These are phyloP conservation scores for Ifrita kowaldi DNA, from an alignment of 2,113 vertebrate species.

Conservation along the genomic window DNA sequence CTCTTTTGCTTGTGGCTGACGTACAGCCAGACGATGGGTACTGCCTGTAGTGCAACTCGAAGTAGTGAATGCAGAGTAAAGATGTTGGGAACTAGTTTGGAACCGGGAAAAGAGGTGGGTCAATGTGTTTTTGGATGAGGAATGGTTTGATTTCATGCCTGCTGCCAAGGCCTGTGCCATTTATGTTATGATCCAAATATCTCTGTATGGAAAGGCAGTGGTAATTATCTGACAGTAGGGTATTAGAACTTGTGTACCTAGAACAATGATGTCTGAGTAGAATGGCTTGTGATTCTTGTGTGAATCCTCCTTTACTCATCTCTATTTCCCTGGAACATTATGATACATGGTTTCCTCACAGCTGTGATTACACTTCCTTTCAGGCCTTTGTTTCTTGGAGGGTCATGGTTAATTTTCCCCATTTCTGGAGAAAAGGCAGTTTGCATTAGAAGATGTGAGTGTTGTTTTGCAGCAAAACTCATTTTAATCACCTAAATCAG, in stretches of 20 bases:
- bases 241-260: not conserved
- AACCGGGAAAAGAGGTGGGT: not conserved
- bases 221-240: not conserved
- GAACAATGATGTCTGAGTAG: not conserved
- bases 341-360: not conserved
- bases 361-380: not conserved
- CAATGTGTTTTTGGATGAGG: too few species aligned
- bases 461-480: not conserved
- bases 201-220: not conserved
- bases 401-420: not conserved
- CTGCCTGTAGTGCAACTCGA: not conserved
- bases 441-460: not conserved
- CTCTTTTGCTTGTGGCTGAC: not conserved
- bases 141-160: not conserved
- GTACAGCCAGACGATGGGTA: rapidly evolving
- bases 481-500: not conserved
- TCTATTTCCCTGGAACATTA: not conserved
- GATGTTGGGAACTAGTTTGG: not conserved
- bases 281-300: not conserved
- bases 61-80: not conserved
- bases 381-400: not conserved
- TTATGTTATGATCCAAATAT: not conserved
- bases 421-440: not conserved
- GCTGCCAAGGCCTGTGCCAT: not conserved
- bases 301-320: not conserved